Evolutionary conservation across 1,140 invertebrate species (phyloP), one percentile per base, ranked within the genome.

Genomic region (Diabrotica virgifera): DNA sequence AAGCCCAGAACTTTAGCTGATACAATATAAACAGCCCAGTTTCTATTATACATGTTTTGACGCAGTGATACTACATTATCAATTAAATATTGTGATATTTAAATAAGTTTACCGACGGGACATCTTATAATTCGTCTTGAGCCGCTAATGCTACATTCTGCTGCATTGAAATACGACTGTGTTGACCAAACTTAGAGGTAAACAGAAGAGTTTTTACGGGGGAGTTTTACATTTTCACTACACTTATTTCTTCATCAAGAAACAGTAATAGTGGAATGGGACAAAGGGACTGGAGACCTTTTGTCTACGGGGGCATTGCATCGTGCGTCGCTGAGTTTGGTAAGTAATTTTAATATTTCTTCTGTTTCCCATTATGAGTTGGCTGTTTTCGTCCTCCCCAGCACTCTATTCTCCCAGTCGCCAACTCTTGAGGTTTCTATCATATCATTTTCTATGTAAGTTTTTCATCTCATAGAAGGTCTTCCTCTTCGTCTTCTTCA

Each of bases 321-420:
- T 96, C 94, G 51, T 93, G 94, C 73, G 87, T 92, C 72, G 94
- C 95, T 63, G 95, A 97, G 85, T 92, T 94, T 82, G 93, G 95
- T 96, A 86, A 85, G 83, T 77, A 14, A 24, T 24, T 24, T 37
- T 24, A 51, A 46, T 46, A 46, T 46, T 46, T 46, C 6, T n/a
- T n/a, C n/a, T n/a, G n/a, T n/a, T n/a, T n/a, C n/a, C n/a, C n/a
- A n/a, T n/a, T n/a, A n/a, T n/a, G n/a, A n/a, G n/a, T n/a, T n/a
- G n/a, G n/a, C n/a, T n/a, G n/a, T n/a, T n/a, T n/a, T n/a, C n/a
- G n/a, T n/a, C n/a, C n/a, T n/a, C n/a, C n/a, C n/a, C n/a, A n/a
- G n/a, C n/a, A n/a, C n/a, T n/a, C n/a, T n/a, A n/a, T n/a, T n/a
- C n/a, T n/a, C n/a, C n/a, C n/a, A n/a, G n/a, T n/a, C n/a, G n/a